These are phyloP conservation scores for Reticulitermes lucifugus DNA, from an alignment of 2,888 invertebrate species.

Conservation along the genomic window DNA sequence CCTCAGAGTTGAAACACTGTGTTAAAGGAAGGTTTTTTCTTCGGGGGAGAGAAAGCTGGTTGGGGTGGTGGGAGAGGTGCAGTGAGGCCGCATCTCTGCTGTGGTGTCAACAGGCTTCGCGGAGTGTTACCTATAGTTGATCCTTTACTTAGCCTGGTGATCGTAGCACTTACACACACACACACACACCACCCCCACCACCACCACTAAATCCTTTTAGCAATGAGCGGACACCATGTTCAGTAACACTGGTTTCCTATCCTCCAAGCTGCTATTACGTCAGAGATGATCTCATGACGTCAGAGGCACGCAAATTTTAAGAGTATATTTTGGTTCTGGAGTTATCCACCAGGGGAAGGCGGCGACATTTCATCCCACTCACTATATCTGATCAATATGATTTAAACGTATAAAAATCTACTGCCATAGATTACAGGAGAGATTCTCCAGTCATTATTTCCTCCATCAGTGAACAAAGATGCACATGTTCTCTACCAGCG, in stretches of 20 bases:
- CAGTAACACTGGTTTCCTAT: neutral
- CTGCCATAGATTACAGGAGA: too few species aligned
- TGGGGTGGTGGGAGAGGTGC: too few species aligned
- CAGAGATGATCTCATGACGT: neutral
- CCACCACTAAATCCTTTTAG: neutral
- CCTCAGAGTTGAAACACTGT: constrained; percentile 29
- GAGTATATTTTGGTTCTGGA: neutral
- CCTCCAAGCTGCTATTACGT: neutral
- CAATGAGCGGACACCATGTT: neutral
- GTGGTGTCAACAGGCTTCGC: constrained; percentile 8
- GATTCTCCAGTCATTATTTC: too few species aligned
- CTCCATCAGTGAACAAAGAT: too few species aligned
- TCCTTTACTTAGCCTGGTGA: neutral
- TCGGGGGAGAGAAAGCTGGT: neutral
- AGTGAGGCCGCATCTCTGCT: neutral
- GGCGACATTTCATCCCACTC: too few species aligned
- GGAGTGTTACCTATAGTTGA: neutral
- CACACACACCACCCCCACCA: constrained; percentile 17
- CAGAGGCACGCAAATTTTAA: neutral
- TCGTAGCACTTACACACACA: neutral
- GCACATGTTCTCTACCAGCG: too few species aligned
- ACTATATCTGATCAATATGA: too few species aligned
- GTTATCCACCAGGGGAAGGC: neutral
- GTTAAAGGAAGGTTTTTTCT: constrained; percentile 14
- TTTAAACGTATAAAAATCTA: too few species aligned